Base-by-base conservation (phyloP, 2,888 invertebrate species). In the Heliconius ethilla region DNA sequence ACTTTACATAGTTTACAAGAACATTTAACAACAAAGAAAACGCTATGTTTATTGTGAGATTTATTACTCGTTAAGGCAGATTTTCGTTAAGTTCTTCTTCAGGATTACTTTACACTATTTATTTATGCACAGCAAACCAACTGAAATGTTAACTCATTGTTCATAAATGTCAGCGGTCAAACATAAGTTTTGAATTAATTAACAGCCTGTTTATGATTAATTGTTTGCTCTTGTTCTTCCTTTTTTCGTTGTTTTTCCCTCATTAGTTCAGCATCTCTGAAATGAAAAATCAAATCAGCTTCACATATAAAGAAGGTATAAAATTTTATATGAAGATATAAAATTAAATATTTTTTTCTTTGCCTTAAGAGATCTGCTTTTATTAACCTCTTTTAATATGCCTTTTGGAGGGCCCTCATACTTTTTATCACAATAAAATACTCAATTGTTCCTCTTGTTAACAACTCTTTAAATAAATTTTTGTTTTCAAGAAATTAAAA, bases 181-280 rank as follows among this genome's bases (percentile, higher is more conserved):
- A 66, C 27, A 79, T 83, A 75, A 74, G 51, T 79, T 82, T 78
- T 81, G 82, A 78, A 82, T 88, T 90, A 90, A 86, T 92, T 87
- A 82, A 92, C 92, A 82, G 87, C 87, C 90, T 92, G 88, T 83
- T 94, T 92, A 83, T 87, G 87, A 80, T 86, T 85, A 81, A 82
- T 82, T 77, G 83, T 80, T 79, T 86, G 59, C 59, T 59, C 82
- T 82, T 95, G 94, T 85, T 95, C 95, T 86, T 96, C 96, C 86
- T 97, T 97, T 91, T 96, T 97, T 87, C 95, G 95, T 93, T 98
- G 98, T 89, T 98, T 98, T 88, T 98, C 97, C 87, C 98, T 95
- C 97, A 98, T 98, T 87, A 97, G 84, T 87, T 98, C 97, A 33
- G 98, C 98, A 95, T 98, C 98, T 87, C 98, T 97, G 87, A 72